Evolutionary conservation across 2,113 vertebrate genomes (phyloP), one percentile per base, ranked within the genome.

Genomic region (Garra rufa): DNA sequence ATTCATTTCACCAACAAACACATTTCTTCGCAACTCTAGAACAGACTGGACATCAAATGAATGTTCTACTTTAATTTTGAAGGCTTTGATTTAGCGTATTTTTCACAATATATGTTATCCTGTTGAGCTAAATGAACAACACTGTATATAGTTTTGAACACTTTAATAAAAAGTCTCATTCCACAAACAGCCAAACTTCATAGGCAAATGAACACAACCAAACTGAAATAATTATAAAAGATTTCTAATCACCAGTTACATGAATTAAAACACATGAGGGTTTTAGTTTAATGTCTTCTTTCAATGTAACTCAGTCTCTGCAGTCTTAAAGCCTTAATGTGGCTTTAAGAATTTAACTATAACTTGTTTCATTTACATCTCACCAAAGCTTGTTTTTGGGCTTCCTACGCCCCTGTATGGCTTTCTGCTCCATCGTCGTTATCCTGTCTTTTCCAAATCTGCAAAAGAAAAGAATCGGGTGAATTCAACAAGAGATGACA

Each of bases 371-470:
- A 74, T 44, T 28, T 38, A 48, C 14, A 21, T 10, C 26, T 46
- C 11, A 1, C 38, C 38, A 19, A 30, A 77, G 14, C 84, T 19
- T n/a, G 21, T 24, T 44, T 8, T 26, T 15, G n/a, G 44, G 43
- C 15, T 15, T 19, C 50, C 96, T 93, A 98, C 1, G 95, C 95
- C 0, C 95, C 97, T 1, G 94, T 96, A 82, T 97, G 96, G 89
- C 94, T 96, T 17, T 94, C 94, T 88, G 93, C 94, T 3, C 94
- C 94, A 11, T 92, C 92, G 2, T 85, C 88, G 59, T 78, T 87
- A 57, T 96, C 96, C 0, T 96, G 94, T 83, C 97, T 95, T 89
- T 98, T 99, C 98, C 98, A 99, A 88, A 99, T 98, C 98, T 99
- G 89, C 1, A 88, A 15, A 21, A 84, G 14, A 63, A n/a, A n/a